Evolutionary conservation across 1,140 invertebrate genomes (phyloP).

Genomic region (Nephila pilipes): DNA sequence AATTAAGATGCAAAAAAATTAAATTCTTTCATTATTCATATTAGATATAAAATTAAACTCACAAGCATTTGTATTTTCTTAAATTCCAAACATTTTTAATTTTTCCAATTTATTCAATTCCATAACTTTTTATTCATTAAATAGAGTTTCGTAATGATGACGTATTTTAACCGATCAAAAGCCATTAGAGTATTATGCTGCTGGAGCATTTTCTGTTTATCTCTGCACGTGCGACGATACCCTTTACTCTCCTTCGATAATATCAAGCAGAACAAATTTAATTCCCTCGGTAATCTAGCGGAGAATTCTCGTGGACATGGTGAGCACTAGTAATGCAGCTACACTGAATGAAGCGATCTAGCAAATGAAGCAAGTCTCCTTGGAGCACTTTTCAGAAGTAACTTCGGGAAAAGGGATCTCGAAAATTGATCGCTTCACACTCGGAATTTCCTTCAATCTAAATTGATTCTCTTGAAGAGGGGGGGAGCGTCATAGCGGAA

Average conservation of each 20-base stretch:
- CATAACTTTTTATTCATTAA: background rate
- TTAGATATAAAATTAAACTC: too few species aligned
- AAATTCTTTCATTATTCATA: too few species aligned
- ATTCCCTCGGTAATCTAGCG: slow-evolving; percentile 48
- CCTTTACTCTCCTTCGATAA: background rate
- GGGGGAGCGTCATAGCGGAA: slow-evolving; percentile 27
- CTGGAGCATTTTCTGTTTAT: background rate
- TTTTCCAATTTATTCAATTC: background rate
- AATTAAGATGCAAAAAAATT: too few species aligned
- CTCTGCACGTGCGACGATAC: background rate
- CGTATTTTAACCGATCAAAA: background rate
- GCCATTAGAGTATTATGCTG: background rate
- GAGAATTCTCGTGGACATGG: slow-evolving; percentile 51
- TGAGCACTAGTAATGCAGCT: slow-evolving; percentile 25
- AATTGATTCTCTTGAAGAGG: slow-evolving; percentile 71
- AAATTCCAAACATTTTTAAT: background rate
- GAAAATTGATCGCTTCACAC: slow-evolving; percentile 75
- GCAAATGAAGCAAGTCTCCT: slow-evolving; percentile 71
- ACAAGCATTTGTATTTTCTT: too few species aligned
- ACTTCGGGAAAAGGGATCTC: slow-evolving; percentile 48
- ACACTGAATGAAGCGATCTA: slow-evolving; percentile 63
- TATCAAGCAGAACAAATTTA: slow-evolving; percentile 64
- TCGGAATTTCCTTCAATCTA: slow-evolving; percentile 73
- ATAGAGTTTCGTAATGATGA: background rate
- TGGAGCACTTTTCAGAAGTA: slow-evolving; percentile 71